Conservation (phyloP, 2,797 vertebrate species). For the Sebastes minor region DNA sequence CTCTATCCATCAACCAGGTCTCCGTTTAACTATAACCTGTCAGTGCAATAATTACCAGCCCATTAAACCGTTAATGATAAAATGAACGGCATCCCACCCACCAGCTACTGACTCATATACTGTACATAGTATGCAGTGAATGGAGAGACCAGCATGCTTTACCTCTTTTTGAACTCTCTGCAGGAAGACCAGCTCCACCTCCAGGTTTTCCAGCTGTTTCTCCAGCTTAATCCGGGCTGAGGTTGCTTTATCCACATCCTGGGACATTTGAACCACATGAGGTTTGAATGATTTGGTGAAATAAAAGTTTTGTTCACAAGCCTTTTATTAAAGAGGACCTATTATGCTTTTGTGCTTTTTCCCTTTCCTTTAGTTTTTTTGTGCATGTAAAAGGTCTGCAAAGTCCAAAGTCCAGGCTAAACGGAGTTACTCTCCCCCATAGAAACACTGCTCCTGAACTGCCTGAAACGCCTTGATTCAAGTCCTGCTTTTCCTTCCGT, state of each 20-base stretch:
- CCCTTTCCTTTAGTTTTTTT: too few relatives aligned
- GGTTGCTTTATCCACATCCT: constrained; percentile 81
- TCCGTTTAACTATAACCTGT: neutral
- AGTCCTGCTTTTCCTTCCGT: too few relatives aligned
- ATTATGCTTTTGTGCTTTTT: too few relatives aligned
- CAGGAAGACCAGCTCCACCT: constrained; percentile 80
- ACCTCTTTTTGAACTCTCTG: constrained; percentile 78
- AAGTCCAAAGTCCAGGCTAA: too few relatives aligned
- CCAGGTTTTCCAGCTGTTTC: constrained; percentile 80
- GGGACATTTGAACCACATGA: neutral
- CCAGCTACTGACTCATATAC: neutral
- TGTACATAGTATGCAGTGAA: neutral
- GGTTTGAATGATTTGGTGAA: neutral
- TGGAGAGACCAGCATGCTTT: neutral
- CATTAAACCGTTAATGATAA: constrained; percentile 26
- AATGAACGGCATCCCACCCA: constrained; percentile 23
- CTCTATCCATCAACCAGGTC: neutral
- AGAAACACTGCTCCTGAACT: too few relatives aligned
- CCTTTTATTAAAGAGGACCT: neutral
- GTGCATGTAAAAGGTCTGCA: too few relatives aligned
- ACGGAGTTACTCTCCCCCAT: too few relatives aligned
- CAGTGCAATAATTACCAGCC: constrained; percentile 23
- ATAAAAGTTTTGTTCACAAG: neutral
- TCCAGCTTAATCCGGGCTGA: constrained; percentile 71
- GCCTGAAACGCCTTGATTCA: too few relatives aligned